These are phyloP conservation scores for Cebus imitator DNA, from an alignment of 2,113 vertebrate species.

Conservation along the genomic window DNA sequence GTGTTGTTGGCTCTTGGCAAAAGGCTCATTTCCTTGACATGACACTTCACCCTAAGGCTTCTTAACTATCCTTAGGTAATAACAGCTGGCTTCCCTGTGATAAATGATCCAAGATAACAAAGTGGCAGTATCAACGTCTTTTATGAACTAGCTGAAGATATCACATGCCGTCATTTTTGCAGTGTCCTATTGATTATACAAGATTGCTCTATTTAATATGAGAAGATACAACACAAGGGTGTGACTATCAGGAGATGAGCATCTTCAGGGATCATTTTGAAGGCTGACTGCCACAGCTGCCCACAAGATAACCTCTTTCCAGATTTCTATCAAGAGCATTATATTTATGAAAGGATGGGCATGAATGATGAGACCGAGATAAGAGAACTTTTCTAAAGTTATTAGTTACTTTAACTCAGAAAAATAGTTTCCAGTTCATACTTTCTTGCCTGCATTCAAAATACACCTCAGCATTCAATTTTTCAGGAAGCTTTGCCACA, in stretches of 20 bases:
- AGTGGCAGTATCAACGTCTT: background rate
- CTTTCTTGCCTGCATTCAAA: slow-evolving; percentile 7
- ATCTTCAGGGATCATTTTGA: background rate
- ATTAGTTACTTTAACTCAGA: slow-evolving; percentile 6
- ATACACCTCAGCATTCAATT: slow-evolving; percentile 22
- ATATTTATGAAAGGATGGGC: background rate
- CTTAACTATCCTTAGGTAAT: background rate
- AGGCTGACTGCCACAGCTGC: background rate
- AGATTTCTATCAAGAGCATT: background rate
- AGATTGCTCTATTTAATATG: background rate
- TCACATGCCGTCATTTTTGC: background rate
- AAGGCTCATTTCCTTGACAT: background rate
- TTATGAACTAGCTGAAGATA: background rate
- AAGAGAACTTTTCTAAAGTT: background rate
- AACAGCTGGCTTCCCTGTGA: background rate
- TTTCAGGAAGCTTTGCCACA: slow-evolving; percentile 27
- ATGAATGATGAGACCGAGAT: background rate
- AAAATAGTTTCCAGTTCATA: slow-evolving; percentile 30
- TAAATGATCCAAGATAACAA: background rate
- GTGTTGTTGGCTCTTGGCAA: background rate
- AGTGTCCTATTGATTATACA: background rate
- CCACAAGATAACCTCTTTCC: background rate
- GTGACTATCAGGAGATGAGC: background rate
- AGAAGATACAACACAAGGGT: background rate
- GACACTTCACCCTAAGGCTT: background rate